Base-by-base conservation (phyloP, 2,113 vertebrate species). In the Leptobrachium ailaonicum region DNA sequence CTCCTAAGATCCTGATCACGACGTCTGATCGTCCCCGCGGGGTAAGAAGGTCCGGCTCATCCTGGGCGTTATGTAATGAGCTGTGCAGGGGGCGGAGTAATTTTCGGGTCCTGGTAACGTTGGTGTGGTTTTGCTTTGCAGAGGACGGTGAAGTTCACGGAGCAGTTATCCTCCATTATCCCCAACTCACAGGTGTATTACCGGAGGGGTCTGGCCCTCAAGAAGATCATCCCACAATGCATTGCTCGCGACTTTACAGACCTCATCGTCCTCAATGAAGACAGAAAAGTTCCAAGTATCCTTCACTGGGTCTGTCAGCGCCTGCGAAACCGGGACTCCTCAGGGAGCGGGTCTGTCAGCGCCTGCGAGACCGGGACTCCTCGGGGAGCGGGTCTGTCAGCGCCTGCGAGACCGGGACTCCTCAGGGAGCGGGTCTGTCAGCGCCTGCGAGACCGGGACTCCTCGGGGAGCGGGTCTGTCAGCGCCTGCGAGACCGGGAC, bases 1-100 rank as follows among this genome's bases (percentile, higher is more conserved):
- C 95, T 86, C 98, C 98, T n/a, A 98, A 98, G 92, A 97, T 99
- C 82, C 96, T 99, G 67, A 98, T 99, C 83, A 99, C 97, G 40
- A 99, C 98, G 60, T 98, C 96, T 69, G 98, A 99, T 88, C 91
- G 98, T 85, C 98, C 98, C 81, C 95, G 96, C 87, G 96, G 96
- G 91, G 98, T 99, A 91, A 8, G 92, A 69, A 54, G 2, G 20
- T 32, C 20, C 20, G 20, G 20, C 41, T 53, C 6, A 53, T 7
- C 6, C 50, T 54, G 50, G 50, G 11, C 50, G 6, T 12, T 50
- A 4, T 50, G 47, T 8, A 50, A 50, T 50, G 8, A 50, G 47
- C 47, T 5, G 47, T 50, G 8, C 8, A 5, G 47, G 20, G 20
- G 20, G 20, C 20, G 20, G 20, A 32, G 20, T 32, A 32, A 32